Conservation (phyloP, 30 jellyfish, hydroid and myxozoan genomes). For the Aurelia coerulea region DNA sequence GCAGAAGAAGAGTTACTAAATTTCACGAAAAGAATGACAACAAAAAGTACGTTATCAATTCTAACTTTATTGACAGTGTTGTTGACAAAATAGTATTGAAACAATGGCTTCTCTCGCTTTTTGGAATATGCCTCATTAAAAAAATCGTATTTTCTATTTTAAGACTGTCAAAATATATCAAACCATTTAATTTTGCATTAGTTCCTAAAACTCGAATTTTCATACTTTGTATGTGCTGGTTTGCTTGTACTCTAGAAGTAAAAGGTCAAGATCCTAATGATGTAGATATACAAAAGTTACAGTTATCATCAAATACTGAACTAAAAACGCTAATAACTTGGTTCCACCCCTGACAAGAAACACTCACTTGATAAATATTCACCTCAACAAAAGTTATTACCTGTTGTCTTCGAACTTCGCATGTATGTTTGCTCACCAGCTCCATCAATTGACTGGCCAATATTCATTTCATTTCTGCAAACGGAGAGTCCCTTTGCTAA, state of each 20-base stretch:
- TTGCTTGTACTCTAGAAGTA: too few relatives aligned
- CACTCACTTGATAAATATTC: neutral
- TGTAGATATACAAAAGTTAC: too few relatives aligned
- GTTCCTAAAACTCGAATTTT: neutral
- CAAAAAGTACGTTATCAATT: too few relatives aligned
- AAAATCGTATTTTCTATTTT: neutral
- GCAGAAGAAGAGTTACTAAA: neutral
- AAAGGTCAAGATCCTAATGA: too few relatives aligned
- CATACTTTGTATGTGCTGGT: too few relatives aligned
- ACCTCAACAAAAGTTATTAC: neutral
- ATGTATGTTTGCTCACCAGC: slow-evolving; percentile 53
- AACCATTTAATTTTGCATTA: neutral
- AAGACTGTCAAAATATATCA: too few relatives aligned
- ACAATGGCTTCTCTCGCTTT: too few relatives aligned
- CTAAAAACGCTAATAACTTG: too few relatives aligned
- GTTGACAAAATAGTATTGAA: neutral
- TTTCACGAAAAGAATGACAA: too few relatives aligned
- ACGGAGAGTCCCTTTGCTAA: slow-evolving; percentile 23
- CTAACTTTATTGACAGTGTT: too few relatives aligned
- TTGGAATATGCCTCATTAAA: neutral
- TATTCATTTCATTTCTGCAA: slow-evolving; percentile 6
- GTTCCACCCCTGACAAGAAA: too few relatives aligned
- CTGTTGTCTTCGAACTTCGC: slow-evolving; percentile 27
- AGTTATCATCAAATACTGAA: too few relatives aligned
- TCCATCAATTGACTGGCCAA: slow-evolving; percentile 42